Base-by-base conservation (phyloP, 2,113 vertebrate species). In the Anoura caudifer region DNA sequence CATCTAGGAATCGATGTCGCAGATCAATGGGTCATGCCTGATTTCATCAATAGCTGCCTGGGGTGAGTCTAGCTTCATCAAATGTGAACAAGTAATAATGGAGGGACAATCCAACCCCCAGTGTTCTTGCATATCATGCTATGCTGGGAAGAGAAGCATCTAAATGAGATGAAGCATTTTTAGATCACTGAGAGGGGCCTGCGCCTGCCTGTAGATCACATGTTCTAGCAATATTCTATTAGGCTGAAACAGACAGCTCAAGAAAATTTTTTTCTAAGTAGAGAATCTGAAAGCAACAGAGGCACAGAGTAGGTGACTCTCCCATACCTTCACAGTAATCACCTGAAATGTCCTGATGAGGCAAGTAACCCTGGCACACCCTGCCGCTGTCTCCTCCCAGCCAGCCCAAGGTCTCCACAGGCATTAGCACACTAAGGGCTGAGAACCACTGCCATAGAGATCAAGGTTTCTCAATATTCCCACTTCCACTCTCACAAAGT, bases 11-110 rank as follows among this genome's bases (percentile, higher is more conserved):
- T 98, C 96, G n/a, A 98, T 98, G 97, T 72, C 3, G 17, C 67
- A 96, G 94, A 98, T 99, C 98, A 96, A 99, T 99, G 96, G 98
- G 98, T 98, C 98, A 98, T 87, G 98, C 98, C 98, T 97, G 92
- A 98, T 98, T 99, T 99, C 97, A 98, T 98, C 98, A 98, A 97
- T 97, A 96, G 95, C 73, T 98, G 98, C 98, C 95, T 97, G 31
- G 92, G 67, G 67, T 41, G 47, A 95, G 56, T 67, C 69, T 90
- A 65, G 19, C n/a, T 38, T 87, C 67, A 83, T 69, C 50, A 96
- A 96, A 91, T 82, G 47, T 76, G 80, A 84, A 90, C 63, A 91
- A 76, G 54, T 82, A n/a, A 73, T 61, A 89, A 77, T 2, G 13
- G 24, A 85, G n/a, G 87, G 50, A 89, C 72, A 93, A 17, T 88